Evolutionary conservation across 2,113 vertebrate genomes (phyloP), one percentile per base, ranked within the genome.

Genomic region (Fulmarus glacialis): DNA sequence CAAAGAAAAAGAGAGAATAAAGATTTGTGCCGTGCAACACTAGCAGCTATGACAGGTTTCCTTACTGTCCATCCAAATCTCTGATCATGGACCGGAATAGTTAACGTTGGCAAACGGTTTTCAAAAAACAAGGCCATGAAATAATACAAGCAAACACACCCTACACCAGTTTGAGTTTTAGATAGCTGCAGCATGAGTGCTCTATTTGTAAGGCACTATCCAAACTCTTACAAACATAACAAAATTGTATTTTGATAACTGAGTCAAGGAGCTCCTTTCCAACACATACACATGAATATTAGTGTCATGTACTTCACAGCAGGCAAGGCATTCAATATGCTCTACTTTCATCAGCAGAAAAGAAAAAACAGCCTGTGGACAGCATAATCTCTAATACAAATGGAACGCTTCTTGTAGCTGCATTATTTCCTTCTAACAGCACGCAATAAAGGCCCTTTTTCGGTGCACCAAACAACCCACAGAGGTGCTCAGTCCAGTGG

Each of bases 221-320:
- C 68, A 92, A 93, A 89, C 42, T 50, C 75, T 59, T 52, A 82
- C 5, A 72, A 93, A 93, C 26, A 18, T 38, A 96, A 70, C 29
- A 96, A 87, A 81, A 68, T 3, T 70, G 26, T 88, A 75, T 93
- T 95, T 85, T 95, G 78, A 87, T 63, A 90, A 96, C 78, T 72
- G 79, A 90, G 67, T 79, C 82, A 95, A 85, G 50, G 30, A 96
- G 45, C 18, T 64, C 15, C 87, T 71, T 90, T 96, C 95, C 94
- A 95, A 91, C 32, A 94, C 40, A 96, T 10, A 84, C 84, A 91
- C 6, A 52, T 43, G 86, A 95, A 58, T 84, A 91, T 34, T 62
- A 60, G 24, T 38, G 73, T 72, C 53, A 82, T 21, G 64, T 64
- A 91, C 56, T 84, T 87, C 81, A 79, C 73, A 89, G 77, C 82